Base-by-base conservation (phyloP, 2,797 vertebrate genomes). In the Phataginus tricuspis region DNA sequence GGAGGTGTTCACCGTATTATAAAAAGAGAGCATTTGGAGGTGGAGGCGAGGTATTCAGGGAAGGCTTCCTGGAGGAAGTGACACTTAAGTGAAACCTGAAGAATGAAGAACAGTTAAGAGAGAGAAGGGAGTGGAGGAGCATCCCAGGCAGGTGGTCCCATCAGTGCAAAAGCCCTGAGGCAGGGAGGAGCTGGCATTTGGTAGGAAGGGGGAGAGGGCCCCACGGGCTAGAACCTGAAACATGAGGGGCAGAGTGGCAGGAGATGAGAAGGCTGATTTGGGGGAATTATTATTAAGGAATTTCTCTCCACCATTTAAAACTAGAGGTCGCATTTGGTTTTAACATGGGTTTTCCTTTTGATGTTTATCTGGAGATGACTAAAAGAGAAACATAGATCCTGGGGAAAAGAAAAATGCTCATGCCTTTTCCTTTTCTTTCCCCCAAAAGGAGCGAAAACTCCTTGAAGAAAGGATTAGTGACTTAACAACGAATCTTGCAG, bases 401-500 rank as follows among this genome's bases (percentile, higher is more conserved):
- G 3, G 18, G 77, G 57, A 49, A 34, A 66, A 66, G n/a, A 51
- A 37, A 71, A 16, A 64, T 16, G 91, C 8, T 31, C 14, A 55
- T 0, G 0, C 15, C 19, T 10, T 61, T 34, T 84, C 42, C 97
- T 80, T 45, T 84, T 92, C 77, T 96, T 57, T 19, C 7, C 84
- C 37, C 23, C 18, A 93, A 95, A 94, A 99, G 99, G 99, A 99
- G 98, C 99, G 99, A 95, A 99, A 99, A 97, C 98, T 99, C 91
- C 98, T 99, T 71, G 99, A 99, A 97, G 99, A 99, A 97, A 98
- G 99, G 98, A 98, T 99, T 96, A 99, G 99, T 0, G 99, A 99
- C 97, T 98, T 99, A 94, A 99, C 99, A n/a, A 98, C 99, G 21
- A 99, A 99, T 97, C 99, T 99, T 77, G 99, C 99, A 31, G 99